These are phyloP conservation scores for Drosophila nr. perissopoda DNA, from an alignment of 2,888 invertebrate species.

Conservation along the genomic window DNA sequence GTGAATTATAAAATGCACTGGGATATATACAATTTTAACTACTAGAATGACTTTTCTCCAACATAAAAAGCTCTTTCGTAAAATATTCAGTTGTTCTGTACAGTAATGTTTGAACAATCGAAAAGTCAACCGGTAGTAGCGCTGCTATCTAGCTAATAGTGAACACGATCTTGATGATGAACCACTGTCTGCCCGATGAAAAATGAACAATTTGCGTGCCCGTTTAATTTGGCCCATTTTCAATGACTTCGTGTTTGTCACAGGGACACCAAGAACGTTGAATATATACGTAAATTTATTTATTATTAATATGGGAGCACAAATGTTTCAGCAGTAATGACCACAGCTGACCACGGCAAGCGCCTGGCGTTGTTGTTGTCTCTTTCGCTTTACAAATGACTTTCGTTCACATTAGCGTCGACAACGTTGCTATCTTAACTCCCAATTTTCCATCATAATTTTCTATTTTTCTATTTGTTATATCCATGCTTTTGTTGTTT, in stretches of 20 bases:
- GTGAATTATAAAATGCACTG: not conserved
- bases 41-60: not conserved
- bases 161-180: constrained; percentile 4
- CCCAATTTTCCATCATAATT: constrained; percentile 76
- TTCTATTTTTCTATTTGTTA: constrained; percentile 67
- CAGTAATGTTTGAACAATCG: not conserved
- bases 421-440: constrained; percentile 59
- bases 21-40: not conserved
- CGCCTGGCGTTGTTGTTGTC: constrained; percentile 22
- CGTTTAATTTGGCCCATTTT: constrained; percentile 42
- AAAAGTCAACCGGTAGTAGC: constrained; percentile 7
- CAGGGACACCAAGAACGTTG: constrained; percentile 18
- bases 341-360: constrained; percentile 53
- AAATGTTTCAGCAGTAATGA: constrained; percentile 46
- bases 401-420: constrained; percentile 62
- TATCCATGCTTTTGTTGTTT: constrained; percentile 35
- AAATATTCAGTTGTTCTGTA: not conserved
- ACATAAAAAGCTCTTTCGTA: not conserved
- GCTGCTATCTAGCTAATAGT: constrained; percentile 1
- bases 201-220: constrained; percentile 62
- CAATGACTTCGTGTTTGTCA: constrained; percentile 24
- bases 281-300: constrained; percentile 20
- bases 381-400: constrained; percentile 59
- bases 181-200: constrained; percentile 36
- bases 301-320: constrained; percentile 54